Base-by-base conservation (phyloP, 2,888 invertebrate species). In the Eulithis testata region DNA sequence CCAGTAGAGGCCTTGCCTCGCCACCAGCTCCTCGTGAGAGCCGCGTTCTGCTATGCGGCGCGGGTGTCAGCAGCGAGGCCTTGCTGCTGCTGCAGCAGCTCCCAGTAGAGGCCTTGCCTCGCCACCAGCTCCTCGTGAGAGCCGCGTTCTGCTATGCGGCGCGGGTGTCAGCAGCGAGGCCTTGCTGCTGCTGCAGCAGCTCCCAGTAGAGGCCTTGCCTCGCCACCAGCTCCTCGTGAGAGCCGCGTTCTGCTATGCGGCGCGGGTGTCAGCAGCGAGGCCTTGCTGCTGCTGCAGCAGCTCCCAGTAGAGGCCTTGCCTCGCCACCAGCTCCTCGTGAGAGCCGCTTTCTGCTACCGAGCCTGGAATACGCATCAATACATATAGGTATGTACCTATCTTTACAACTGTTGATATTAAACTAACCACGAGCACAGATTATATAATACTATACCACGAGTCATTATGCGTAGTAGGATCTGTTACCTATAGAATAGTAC, bases 341-440 rank as follows among this genome's bases (percentile, higher is more conserved):
- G 85, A 80, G 0, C 92, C 92, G 54, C 84, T 81, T 75, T 92
- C 92, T 0, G 85, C 89, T 31, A 92, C 86, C 2, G 83, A 84
- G 50, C 92, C 92, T 91, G 79, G n/a, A 50, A 47, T 21, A 21
- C 21, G 21, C 21, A 21, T 21, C 2, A 21, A 21, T 21, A 21
- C 21, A 21, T 21, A 21, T n/a, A n/a, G n/a, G 3, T 6, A 31
- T 31, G 3, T 6, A 31, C 6, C 31, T 5, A 31, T 5, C 31
- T 31, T 31, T 6, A 31, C 31, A 3, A 31, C 21, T 21, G 1
- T 21, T 21, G 21, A 21, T 21, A 21, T 21, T 21, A 21, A 21
- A 21, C 21, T 21, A 1, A 21, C 1, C 21, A 21, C 21, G 21
- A 21, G 21, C n/a, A n/a, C n/a, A n/a, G n/a, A n/a, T n/a, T n/a